Evolutionary conservation across 2,888 invertebrate genomes (phyloP).

Genomic region (Orgyia antiqua): DNA sequence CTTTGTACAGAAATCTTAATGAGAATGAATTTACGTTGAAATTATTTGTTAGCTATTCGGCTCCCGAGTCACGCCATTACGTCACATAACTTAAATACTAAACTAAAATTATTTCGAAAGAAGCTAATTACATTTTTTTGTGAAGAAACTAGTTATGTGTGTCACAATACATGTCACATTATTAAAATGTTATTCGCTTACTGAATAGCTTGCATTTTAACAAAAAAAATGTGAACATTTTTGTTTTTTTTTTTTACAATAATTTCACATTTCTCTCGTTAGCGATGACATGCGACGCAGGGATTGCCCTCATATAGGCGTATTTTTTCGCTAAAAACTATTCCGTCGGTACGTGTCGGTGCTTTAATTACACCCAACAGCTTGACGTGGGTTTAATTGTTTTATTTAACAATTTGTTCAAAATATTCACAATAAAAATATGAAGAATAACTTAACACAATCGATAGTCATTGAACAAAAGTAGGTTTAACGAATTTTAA

Average conservation of each 20-base stretch:
- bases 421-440: too few species aligned
- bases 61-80: constrained; percentile 25
- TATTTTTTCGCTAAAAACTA: constrained; percentile 64
- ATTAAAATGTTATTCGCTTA: constrained; percentile 5
- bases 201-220: constrained; percentile 1
- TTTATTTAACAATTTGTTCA: too few species aligned
- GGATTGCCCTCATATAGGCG: constrained; percentile 46
- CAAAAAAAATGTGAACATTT: background rate
- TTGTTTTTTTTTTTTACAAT: constrained; percentile 1
- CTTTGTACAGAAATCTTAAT: too few species aligned
- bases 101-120: constrained; percentile 18
- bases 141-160: constrained; percentile 9
- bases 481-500: too few species aligned
- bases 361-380: constrained; percentile 52
- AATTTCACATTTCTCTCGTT: background rate
- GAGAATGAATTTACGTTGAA: constrained; percentile 20
- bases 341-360: constrained; percentile 54
- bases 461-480: too few species aligned
- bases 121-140: constrained; percentile 22
- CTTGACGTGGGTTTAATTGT: too few species aligned
- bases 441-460: too few species aligned
- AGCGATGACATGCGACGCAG: constrained; percentile 10
- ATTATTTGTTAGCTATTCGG: constrained; percentile 19
- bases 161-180: constrained; percentile 4
- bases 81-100: constrained; percentile 25